Evolutionary conservation across 2,113 vertebrate species (phyloP), one percentile per base, ranked within the genome.

Genomic region (Pedetes capensis): DNA sequence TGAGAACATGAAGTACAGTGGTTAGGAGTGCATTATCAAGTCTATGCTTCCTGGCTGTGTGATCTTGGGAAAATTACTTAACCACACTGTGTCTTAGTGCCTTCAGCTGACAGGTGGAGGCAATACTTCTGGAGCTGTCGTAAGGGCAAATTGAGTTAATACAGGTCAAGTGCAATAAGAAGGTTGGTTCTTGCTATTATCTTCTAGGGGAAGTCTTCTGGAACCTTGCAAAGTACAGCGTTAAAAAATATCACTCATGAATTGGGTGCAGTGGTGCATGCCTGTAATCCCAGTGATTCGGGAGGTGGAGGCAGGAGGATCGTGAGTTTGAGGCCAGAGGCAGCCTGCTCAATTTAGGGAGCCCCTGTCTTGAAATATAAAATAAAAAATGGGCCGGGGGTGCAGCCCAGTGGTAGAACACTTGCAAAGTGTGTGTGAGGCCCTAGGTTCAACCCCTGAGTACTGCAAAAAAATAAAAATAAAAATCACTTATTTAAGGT

Each of bases 41-140:
- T 49, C 23, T 9, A 51, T 34, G 55, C 47, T 86, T 89, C n/a
- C 63, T 83, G 85, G 68, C 75, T 92, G 95, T 72, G 94, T 84
- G 92, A 63, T 55, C 49, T 27, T 47, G 22, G 71, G 44, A 8
- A 93, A 53, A 66, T 91, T 47, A 75, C 59, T 81, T 51, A 89
- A 64, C 53, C 72, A 75, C 20, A 51, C 71, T 89, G 25, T 42
- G 69, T n/a, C 53, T 72, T 27, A 3, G 5, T 79, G 20, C 68
- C 76, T 85, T 82, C 3, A 0, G 66, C 39, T 91, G 0, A 8
- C 23, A 90, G 25, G 72, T 39, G 7, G 72, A 89, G 76, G 18
- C 18, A 74, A 72, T 59, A n/a, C 7, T 63, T 87, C 0, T 8
- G 42, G 47, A 72, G 91, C 39, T 69, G 29, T 17, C 2, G 4